phyloP scores from a whole-genome alignment of 1,140 invertebrate species.

The Tetramorium parvispinum region DNA sequence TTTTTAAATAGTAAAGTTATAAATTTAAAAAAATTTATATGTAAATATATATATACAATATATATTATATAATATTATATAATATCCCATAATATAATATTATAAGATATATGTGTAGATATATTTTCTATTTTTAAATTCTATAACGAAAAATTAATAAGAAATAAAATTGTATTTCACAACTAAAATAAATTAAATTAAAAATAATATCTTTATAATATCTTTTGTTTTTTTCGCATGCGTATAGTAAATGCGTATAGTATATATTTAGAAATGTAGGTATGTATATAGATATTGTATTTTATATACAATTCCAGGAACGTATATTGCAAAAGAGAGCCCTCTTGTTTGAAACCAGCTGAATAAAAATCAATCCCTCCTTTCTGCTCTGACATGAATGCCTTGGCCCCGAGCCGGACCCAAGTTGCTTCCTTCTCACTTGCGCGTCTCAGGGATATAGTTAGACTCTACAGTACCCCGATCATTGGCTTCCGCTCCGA shows the following conservation, averaged over 20 bases:
- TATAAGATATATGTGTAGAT: neutral
- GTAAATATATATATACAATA: neutral
- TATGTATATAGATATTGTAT: neutral
- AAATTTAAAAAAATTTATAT: constrained; percentile 4
- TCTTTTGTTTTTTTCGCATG: neutral
- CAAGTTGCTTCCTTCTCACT: constrained; percentile 57
- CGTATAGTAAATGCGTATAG: too few species aligned
- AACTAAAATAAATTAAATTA: neutral
- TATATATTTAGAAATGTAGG: too few species aligned
- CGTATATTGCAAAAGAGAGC: neutral
- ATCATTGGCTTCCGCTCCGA: constrained; percentile 43
- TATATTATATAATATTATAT: neutral
- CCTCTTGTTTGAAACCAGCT: neutral
- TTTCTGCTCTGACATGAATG: constrained; percentile 41
- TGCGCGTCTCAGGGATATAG: constrained; percentile 26
- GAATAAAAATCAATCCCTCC: constrained; percentile 44
- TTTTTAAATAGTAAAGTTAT: neutral
- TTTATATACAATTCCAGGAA: constrained; percentile 22
- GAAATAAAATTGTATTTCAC: neutral
- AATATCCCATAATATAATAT: too few species aligned
- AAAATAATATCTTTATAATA: neutral
- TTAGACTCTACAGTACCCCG: constrained; percentile 20
- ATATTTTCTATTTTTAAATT: neutral
- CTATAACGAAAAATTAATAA: neutral
- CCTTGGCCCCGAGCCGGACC: constrained; percentile 27